phyloP scores from a whole-genome alignment of 2,888 invertebrate species.

The Lissonota sp. region DNA sequence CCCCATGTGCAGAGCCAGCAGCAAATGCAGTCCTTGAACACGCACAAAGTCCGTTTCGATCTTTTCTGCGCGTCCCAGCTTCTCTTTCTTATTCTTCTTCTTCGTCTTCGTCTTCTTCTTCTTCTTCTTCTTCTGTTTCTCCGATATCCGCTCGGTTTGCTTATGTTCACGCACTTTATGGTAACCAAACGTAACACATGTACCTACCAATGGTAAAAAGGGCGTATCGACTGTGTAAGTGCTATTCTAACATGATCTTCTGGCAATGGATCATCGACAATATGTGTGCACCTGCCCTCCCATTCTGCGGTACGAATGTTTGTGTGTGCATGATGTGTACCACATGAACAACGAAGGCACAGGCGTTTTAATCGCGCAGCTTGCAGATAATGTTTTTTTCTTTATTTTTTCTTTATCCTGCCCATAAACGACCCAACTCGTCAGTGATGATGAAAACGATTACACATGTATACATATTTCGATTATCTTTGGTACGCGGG shows the following conservation, averaged over 20 bases:
- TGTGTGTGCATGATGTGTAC: no score
- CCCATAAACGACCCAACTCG: slow-evolving; percentile 44
- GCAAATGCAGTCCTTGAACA: slow-evolving; percentile 43
- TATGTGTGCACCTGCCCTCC: no score
- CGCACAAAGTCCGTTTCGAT: slow-evolving; percentile 24
- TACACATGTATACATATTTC: slow-evolving; percentile 28
- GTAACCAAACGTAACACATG: neutral
- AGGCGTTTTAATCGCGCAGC: slow-evolving; percentile 8
- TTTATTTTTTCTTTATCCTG: slow-evolving; percentile 11
- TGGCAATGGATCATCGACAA: no score
- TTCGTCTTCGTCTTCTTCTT: neutral
- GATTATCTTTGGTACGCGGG: slow-evolving; percentile 43
- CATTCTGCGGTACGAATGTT: no score
- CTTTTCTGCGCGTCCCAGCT: slow-evolving; percentile 6
- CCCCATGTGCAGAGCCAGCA: slow-evolving; percentile 14
- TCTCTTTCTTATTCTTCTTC: slow-evolving; percentile 15
- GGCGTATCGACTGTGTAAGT: no score
- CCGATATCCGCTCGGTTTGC: slow-evolving; percentile 21
- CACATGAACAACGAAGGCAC: slow-evolving; percentile 3
- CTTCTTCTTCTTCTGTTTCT: slow-evolving; percentile 22
- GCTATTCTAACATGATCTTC: no score
- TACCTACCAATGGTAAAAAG: neutral
- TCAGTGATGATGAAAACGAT: slow-evolving; percentile 54
- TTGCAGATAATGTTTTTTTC: no score
- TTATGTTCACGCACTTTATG: slow-evolving; percentile 35